Base-by-base conservation (phyloP, 2,888 invertebrate genomes). In the Fissipunctia ypsillon region DNA sequence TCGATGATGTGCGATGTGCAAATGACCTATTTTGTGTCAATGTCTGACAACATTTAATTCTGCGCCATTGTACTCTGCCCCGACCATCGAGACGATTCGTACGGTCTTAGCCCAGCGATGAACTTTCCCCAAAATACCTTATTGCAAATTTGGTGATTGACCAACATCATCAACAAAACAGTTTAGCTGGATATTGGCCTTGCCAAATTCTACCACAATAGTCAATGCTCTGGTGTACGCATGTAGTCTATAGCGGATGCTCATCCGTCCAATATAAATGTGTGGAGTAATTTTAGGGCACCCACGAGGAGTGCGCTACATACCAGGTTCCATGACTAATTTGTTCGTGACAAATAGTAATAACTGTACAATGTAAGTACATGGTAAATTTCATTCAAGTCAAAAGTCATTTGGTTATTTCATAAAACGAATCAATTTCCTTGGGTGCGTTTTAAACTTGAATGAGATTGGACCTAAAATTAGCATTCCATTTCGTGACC, bases 251-350 rank as follows among this genome's bases (percentile, higher is more conserved):
- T 25, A 57, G 66, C 77, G 77, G 77, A 77, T 75, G 77, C 31
- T 80, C 77, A 75, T 77, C 66, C 80, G 80, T 80, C 35, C 76
- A 80, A 80, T 75, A 48, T 66, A 43, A 80, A 75, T 66, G 76
- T 48, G 76, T 61, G 9, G 48, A 63, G 50, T 77, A 48, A 63
- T 73, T 76, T 63, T 50, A 73, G 35, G 75, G 81, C 77, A 78
- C 77, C 77, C 81, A 78, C 81, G 43, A 76, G 54, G 76, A 67
- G 43, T 31, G 45, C 25, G 31, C 50, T 57, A 57, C 73, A 63
- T 80, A 63, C 61, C n/a, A 12, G 31, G 63, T 7, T 64, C 38
- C 7, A 31, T 59, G 45, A 14, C 45, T 52, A 41, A 80, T 52
- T 76, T 76, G 16, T 80, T 73, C 80, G 63, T 57, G 59, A 57